Evolutionary conservation across 2,113 vertebrate species (phyloP).

Genomic region (Entomyzon cyanotis): DNA sequence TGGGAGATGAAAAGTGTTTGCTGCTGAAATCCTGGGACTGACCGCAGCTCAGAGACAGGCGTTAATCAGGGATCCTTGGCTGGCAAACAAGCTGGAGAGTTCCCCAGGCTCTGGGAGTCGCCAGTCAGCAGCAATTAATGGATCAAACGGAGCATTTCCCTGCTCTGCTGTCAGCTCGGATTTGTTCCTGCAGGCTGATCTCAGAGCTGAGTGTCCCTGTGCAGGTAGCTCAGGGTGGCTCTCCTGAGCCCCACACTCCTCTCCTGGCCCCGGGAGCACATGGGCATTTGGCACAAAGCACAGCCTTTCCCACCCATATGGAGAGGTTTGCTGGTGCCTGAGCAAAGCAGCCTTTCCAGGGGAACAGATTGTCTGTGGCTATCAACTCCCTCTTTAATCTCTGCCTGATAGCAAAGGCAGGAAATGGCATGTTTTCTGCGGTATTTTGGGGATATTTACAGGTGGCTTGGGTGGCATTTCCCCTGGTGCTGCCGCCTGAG

Average conservation of each 20-base stretch:
- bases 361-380: neutral
- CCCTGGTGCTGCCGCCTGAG: neutral
- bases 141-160: neutral
- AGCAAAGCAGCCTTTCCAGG: neutral
- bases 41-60: neutral
- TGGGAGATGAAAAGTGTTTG: neutral
- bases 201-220: neutral
- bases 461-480: neutral
- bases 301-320: neutral
- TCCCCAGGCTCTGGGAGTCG: neutral
- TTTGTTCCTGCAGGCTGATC: neutral
- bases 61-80: neutral
- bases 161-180: neutral
- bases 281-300: neutral
- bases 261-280: fast-evolving
- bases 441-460: neutral
- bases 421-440: fast-evolving
- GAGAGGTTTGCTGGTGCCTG: neutral
- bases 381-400: neutral
- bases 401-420: neutral
- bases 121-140: neutral
- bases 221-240: neutral
- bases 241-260: neutral
- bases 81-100: neutral
- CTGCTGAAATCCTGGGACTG: neutral